A percentile compares a stretch with the other conserved stretches of the same genome.
Conservation (phyloP, 2,113 vertebrate genomes). For the Hiodon alosoides region DNA sequence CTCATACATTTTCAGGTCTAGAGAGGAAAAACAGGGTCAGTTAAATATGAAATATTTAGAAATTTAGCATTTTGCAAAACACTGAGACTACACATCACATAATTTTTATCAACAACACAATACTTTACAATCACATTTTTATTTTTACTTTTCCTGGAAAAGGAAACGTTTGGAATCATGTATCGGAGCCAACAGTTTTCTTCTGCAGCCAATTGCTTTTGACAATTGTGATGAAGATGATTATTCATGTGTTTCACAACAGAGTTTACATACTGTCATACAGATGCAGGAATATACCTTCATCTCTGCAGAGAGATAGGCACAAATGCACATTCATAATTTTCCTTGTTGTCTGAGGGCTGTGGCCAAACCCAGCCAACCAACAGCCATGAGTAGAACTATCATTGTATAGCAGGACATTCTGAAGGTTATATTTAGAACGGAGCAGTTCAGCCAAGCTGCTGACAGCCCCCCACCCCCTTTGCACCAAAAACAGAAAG, state of each 20-base stretch:
- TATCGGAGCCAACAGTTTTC: no score
- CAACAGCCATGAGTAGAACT: conserved; percentile 2
- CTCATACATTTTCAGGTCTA: no score
- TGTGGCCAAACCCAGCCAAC: background rate
- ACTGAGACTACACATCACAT: no score
- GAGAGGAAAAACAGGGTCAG: no score
- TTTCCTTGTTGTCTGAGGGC: background rate
- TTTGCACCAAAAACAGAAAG: no score
- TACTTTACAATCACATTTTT: background rate
- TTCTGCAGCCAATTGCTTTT: background rate
- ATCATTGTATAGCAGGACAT: conserved; percentile 15
- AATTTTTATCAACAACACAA: no score
- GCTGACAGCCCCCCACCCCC: conserved; percentile 5
- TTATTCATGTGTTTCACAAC: background rate
- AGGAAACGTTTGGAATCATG: no score
- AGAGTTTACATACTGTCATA: background rate
- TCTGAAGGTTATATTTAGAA: conserved; percentile 19
- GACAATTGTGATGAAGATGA: background rate
- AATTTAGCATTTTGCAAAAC: no score
- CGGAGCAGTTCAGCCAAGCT: background rate
- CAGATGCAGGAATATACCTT: background rate
- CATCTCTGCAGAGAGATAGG: background rate
- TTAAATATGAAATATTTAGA: no score
- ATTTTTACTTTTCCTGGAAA: no score
- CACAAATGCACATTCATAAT: background rate